Evolutionary conservation across 1,140 invertebrate species (phyloP).

Genomic region (Thaumatotibia leucotreta): DNA sequence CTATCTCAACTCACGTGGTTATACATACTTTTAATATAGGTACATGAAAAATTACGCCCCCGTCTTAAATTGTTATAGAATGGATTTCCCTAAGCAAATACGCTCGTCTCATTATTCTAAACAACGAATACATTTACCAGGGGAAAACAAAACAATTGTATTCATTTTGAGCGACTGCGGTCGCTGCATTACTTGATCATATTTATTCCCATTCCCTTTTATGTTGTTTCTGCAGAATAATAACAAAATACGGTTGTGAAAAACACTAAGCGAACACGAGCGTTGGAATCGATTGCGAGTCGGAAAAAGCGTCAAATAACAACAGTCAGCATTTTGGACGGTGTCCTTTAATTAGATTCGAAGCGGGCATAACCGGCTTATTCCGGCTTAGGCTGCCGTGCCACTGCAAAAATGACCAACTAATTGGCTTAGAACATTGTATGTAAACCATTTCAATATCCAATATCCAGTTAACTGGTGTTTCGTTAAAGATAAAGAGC

Average conservation of each 20-base stretch:
- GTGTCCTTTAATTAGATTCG: constrained; percentile 74
- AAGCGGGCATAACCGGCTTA: constrained; percentile 67
- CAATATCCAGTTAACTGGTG: constrained; percentile 63
- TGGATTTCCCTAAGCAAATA: constrained; percentile 65
- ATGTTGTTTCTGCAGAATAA: constrained; percentile 26
- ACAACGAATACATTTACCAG: constrained; percentile 67
- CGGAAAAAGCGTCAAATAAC: constrained; percentile 57
- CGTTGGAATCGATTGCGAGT: constrained; percentile 49
- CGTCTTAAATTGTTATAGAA: constrained; percentile 66
- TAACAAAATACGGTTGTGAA: constrained; percentile 30
- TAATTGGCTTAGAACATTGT: constrained; percentile 73
- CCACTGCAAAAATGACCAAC: constrained; percentile 71
- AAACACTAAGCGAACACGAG: constrained; percentile 39
- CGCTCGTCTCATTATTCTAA: constrained; percentile 70
- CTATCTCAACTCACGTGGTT: not conserved
- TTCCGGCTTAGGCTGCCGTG: constrained; percentile 63
- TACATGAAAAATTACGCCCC: constrained; percentile 55
- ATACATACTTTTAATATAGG: not conserved
- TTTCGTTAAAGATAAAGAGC: constrained; percentile 35
- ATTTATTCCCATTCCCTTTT: constrained; percentile 41
- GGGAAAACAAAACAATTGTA: constrained; percentile 72
- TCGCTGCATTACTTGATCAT: constrained; percentile 64
- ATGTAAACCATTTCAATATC: constrained; percentile 64
- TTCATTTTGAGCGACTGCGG: constrained; percentile 65
- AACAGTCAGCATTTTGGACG: constrained; percentile 67